Base-by-base conservation (phyloP, 2,888 invertebrate genomes). In the Osmoderma eremita region DNA sequence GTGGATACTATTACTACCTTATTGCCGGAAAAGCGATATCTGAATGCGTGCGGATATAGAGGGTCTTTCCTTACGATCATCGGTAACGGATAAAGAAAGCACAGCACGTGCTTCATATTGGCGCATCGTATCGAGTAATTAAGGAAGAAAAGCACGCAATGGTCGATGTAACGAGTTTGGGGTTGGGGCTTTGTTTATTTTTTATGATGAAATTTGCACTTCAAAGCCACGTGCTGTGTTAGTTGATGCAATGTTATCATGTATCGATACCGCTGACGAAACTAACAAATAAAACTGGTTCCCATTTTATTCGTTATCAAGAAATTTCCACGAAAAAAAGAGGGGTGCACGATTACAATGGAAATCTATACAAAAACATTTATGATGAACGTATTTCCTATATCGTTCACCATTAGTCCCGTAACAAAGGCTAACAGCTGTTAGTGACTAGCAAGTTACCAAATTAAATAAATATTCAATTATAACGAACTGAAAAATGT, bases 131-230 rank as follows among this genome's bases (percentile, higher is more conserved):
- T 30, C 36, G 24, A 12, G 30, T 61, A 61, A 45, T 61, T 61
- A 61, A 61, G 45, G 58, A 48, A 45, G n/a, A 30, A 12, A 45
- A 45, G 36, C 58, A 61, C 45, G 58, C 58, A 15, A 61, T 61
- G 30, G 58, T 48, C 45, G 45, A 58, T 30, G 30, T 58, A 58
- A 61, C 42, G 45, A 61, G 58, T 48, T 61, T 24, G 30, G 45
- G 45, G 42, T 61, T 36, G 6, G 30, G 30, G 58, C 30, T 30
- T 61, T 61, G 58, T 48, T 61, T 48, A 30, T 61, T 45, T 61
- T 61, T 61, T 45, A 17, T 61, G 13, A 15, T 45, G 17, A 58
- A 42, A 45, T 58, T 45, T 58, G 45, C 30, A 61, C 45, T 17
- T 61, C 45, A 61, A 61, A 45, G 48, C 18, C 48, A 48, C 45